phyloP scores from a whole-genome alignment of 2,888 invertebrate species.

The Parnassius orleans region DNA sequence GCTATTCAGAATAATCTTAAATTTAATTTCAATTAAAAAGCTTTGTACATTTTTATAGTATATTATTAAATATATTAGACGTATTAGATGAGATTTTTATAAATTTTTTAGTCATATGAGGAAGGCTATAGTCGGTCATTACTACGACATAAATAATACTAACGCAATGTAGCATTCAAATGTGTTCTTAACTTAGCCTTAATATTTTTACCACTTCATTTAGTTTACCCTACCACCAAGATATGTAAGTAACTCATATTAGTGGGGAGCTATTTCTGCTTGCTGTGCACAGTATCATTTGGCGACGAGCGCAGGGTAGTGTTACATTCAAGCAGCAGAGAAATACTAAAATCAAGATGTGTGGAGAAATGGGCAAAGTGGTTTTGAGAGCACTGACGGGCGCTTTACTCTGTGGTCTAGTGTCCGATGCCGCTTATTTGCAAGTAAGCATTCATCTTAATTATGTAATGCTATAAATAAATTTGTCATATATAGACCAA shows the following conservation, averaged over 20 bases:
- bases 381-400: slow-evolving; percentile 70
- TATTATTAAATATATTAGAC: too few relatives aligned
- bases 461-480: too few relatives aligned
- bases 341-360: slow-evolving; percentile 51
- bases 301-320: slow-evolving; percentile 27
- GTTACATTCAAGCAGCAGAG: slow-evolving; percentile 20
- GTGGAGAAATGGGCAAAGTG: slow-evolving; percentile 76
- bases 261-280: slow-evolving; percentile 39
- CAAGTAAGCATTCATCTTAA: slow-evolving; percentile 48
- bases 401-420: slow-evolving; percentile 67
- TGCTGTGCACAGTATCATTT: slow-evolving; percentile 26
- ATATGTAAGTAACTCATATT: slow-evolving; percentile 24
- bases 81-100: too few relatives aligned
- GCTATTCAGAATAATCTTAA: too few relatives aligned
- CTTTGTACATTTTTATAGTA: too few relatives aligned
- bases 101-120: neutral
- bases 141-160: neutral
- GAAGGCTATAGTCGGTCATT: neutral
- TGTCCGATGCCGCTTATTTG: slow-evolving; percentile 71
- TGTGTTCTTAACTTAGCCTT: slow-evolving; percentile 8
- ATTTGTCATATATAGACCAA: too few relatives aligned
- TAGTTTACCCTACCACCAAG: slow-evolving; percentile 28
- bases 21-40: too few relatives aligned
- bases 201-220: slow-evolving; percentile 13
- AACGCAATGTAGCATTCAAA: slow-evolving; percentile 17